Base-by-base conservation (phyloP, 2,113 vertebrate genomes). In the Axis porcinus region DNA sequence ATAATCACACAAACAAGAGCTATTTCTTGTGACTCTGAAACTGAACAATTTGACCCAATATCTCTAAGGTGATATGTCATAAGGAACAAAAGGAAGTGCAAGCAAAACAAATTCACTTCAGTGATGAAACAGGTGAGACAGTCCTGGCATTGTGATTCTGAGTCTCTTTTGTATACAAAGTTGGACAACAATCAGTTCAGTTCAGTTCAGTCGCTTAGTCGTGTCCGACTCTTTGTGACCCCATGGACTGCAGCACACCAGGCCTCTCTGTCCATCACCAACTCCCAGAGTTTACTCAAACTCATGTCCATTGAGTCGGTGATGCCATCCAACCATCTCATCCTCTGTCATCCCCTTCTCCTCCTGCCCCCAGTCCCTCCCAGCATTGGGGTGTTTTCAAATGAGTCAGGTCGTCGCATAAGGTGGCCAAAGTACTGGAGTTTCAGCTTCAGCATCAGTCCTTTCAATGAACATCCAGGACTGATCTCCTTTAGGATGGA, bases 21-120 rank as follows among this genome's bases (percentile, higher is more conserved):
- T 62, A 47, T 43, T 94, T 60, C 21, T 25, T 62, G 21, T 64
- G 60, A 89, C 25, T 86, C 88, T 84, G 50, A 60, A 94, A 67
- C 23, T 70, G 21, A n/a, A 30, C 57, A 83, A 88, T 23, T 28
- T 55, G 52, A 47, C 6, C 83, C 76, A 95, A 40, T 45, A 55
- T 30, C 8, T 54, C 25, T 85, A 79, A 76, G 28, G 40, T 16
- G 17, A 54, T 12, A 43, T 11, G 52, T 40, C 36, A n/a, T 82
- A 28, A 92, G 54, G 60, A 74, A 28, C 21, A 93, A 81, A 86
- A 21, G 9, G 45, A 92, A 95, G 45, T n/a, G 1, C 27, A 93
- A 62, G 47, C 6, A 36, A 16, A 89, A 50, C n/a, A 94, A 54
- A 85, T 6, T 67, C 28, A 54, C 27, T 33, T 95, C 25, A 23